Evolutionary conservation across 2,797 vertebrate species (phyloP).

Genomic region (Astyanax mexicanus): DNA sequence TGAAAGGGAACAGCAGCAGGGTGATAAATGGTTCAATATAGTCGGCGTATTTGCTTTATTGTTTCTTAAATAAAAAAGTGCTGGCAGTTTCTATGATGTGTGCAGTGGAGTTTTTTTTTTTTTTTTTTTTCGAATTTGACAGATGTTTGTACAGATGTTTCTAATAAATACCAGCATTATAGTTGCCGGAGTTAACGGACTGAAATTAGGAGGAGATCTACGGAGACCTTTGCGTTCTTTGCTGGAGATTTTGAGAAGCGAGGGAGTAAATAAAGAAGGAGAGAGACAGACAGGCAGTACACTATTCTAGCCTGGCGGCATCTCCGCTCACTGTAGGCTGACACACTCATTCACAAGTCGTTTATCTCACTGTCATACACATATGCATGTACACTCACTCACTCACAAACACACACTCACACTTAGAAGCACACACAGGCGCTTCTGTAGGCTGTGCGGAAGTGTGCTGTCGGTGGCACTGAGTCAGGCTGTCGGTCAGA

Average conservation of each 20-base stretch:
- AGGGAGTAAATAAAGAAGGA: neutral
- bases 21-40: neutral
- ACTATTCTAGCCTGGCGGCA: neutral
- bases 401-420: neutral
- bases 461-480: neutral
- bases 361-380: constrained; percentile 18
- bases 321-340: neutral
- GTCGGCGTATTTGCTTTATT: neutral
- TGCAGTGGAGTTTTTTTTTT: too few species aligned
- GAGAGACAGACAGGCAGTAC: neutral
- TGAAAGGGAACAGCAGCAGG: neutral
- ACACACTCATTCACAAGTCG: neutral
- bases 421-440: neutral
- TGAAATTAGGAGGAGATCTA: neutral
- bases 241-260: neutral
- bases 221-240: neutral
- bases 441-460: neutral
- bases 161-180: neutral
- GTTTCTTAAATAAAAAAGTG: neutral
- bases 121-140: neutral
- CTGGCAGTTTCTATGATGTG: neutral
- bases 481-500: neutral
- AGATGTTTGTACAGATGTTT: neutral
- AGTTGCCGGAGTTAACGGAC: neutral
- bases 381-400: neutral